Conservation (phyloP, 2,113 vertebrate genomes). For the Anthoscopus minutus region DNA sequence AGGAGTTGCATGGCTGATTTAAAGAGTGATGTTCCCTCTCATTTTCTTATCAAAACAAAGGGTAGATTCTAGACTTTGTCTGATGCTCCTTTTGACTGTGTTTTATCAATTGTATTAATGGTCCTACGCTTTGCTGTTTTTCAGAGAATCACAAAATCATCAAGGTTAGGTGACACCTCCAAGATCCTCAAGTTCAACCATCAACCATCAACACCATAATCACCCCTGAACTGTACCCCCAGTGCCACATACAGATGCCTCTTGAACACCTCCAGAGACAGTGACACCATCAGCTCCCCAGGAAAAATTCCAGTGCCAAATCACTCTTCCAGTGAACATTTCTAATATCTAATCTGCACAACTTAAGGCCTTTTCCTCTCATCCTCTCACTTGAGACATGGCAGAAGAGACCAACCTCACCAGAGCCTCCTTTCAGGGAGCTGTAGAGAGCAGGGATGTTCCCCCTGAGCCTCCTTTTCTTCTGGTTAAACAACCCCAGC, state of each 20-base stretch:
- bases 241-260: fast-evolving
- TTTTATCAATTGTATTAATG: neutral
- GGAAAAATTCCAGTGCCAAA: neutral
- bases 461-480: neutral
- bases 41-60: neutral
- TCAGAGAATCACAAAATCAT: neutral
- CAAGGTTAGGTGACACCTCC: neutral
- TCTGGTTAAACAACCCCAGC: neutral
- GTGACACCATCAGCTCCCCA: neutral
- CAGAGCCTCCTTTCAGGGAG: neutral
- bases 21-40: neutral
- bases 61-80: neutral
- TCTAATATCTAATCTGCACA: neutral
- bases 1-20: neutral
- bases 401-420: neutral
- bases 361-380: neutral
- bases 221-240: neutral
- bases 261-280: neutral
- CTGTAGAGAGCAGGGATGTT: neutral
- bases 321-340: neutral
- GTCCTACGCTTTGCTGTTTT: neutral
- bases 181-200: fast-evolving
- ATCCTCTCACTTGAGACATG: neutral
- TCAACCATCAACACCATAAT: neutral
- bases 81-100: neutral